Conservation (phyloP, 2,113 vertebrate species). For the Eulemur rufifrons region DNA sequence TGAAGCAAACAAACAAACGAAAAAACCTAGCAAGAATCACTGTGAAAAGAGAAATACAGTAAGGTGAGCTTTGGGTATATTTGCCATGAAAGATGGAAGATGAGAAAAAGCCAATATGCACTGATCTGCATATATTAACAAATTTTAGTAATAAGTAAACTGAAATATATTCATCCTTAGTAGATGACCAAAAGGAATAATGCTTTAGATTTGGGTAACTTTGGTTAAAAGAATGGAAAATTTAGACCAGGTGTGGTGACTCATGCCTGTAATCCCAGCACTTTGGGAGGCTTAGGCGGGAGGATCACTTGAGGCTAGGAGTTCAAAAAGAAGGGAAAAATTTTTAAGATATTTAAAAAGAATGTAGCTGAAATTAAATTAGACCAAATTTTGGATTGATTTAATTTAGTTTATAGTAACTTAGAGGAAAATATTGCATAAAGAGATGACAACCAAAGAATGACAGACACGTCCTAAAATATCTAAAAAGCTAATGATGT, state of each 20-base stretch:
- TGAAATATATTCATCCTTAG: background rate
- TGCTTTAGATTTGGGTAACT: background rate
- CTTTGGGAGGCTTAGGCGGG: too few relatives aligned
- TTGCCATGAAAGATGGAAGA: background rate
- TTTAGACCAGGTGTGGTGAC: background rate
- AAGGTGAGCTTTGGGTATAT: background rate
- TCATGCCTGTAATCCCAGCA: too few relatives aligned
- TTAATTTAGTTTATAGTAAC: background rate
- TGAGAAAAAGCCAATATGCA: background rate
- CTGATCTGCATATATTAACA: background rate
- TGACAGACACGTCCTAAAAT: background rate
- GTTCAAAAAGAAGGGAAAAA: background rate
- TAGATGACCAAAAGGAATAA: background rate
- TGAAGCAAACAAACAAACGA: background rate
- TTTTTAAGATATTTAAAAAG: background rate
- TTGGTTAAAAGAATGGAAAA: slow-evolving; percentile 1
- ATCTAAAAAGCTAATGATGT: background rate
- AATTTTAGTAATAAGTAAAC: background rate
- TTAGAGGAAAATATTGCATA: background rate
- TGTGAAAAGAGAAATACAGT: background rate
- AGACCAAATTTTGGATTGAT: background rate
- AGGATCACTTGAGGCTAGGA: too few relatives aligned
- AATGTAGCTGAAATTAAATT: background rate
- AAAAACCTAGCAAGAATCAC: background rate
- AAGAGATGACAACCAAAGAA: background rate